Percentiles rank a stretch among this genome's conserved stretches.
Evolutionary conservation across 2,797 vertebrate species (phyloP).

Genomic region (Diplodus puntazzo): DNA sequence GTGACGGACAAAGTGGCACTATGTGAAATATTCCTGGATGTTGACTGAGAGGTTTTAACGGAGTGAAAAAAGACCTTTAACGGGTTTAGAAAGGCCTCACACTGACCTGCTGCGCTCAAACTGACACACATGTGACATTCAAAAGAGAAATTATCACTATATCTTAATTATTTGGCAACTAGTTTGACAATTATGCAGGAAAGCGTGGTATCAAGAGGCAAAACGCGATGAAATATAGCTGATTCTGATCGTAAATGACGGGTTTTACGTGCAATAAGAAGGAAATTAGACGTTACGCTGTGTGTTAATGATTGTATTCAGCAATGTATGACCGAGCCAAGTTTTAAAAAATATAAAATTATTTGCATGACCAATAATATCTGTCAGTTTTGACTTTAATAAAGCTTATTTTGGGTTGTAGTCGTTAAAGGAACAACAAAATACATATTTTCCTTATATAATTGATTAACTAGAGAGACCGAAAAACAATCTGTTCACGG

Average conservation of each 20-base stretch:
- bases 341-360: background rate
- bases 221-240: background rate
- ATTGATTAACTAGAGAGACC: background rate
- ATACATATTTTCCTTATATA: background rate
- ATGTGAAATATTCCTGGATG: conserved; percentile 79
- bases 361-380: background rate
- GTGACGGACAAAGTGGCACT: conserved; percentile 59
- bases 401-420: background rate
- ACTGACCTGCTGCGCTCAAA: background rate
- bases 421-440: background rate
- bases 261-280: background rate
- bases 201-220: background rate
- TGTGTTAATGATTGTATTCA: accelerated
- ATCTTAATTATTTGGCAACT: background rate
- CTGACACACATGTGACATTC: background rate
- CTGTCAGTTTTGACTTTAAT: accelerated
- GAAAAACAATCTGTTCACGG: background rate
- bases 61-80: conserved; percentile 56
- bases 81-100: conserved; percentile 15
- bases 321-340: background rate
- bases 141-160: background rate
- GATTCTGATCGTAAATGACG: background rate
- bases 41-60: conserved; percentile 77
- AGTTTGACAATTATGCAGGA: background rate
- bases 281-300: background rate